Base-by-base conservation (phyloP, 2,888 invertebrate species). In the Lithodes maja region DNA sequence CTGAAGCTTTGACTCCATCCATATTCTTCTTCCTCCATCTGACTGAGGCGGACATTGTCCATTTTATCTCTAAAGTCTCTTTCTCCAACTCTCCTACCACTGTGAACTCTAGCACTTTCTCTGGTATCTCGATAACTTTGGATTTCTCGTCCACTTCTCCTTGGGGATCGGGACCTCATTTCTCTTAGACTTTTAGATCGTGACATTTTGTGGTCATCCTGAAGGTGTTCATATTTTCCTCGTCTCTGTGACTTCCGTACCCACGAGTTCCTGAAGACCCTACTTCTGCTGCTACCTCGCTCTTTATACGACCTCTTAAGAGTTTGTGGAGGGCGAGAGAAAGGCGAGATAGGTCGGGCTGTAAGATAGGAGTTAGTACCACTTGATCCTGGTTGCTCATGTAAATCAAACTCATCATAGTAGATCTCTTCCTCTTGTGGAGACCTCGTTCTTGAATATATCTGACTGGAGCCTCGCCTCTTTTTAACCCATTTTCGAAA, bases 401-500 rank as follows among this genome's bases (percentile, higher is more conserved):
- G 71, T 3, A 12, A 12, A n/a, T 71, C 17, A 17, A n/a, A 71
- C 1, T 12, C n/a, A 17, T 71, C 71, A n/a, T 71, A 71, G 17
- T 17, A 71, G 5, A 5, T 17, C 15, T 71, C 71, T 12, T 71
- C 71, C 71, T 71, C 71, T n/a, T 71, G n/a, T 12, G n/a, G 71
- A n/a, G 15, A n/a, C 15, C n/a, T 71, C 0, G 71, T n/a, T 17
- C 71, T 71, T n/a, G 3, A 5, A n/a, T 71, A 71, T n/a, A 3
- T n/a, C 71, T 1, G 71, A 3, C 71, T 17, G 12, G 54, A 7
- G 33, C 49, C 52, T 7, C 75, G 71, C 2, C 55, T 52, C 49
- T 54, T 80, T 53, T 17, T 86, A 71, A 86, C 80, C 86, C 86
- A 86, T 3, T 52, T n/a, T 7, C 74, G 81, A 55, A 86, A 15